Conservation (phyloP, 1,140 invertebrate species). For the Hyposmocoma kahamanoa region DNA sequence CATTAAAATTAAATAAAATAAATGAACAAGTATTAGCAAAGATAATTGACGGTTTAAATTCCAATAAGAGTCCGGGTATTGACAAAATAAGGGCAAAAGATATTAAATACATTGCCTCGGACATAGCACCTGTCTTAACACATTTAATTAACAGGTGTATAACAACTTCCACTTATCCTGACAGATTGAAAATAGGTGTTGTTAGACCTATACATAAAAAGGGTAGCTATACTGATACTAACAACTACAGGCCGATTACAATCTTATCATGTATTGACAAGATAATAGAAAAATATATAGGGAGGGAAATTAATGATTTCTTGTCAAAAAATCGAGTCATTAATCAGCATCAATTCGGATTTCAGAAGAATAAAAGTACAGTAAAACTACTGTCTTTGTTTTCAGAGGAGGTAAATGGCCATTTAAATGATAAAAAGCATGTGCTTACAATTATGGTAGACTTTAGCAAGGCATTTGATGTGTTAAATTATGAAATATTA, state of each 20-base stretch:
- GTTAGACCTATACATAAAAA: conserved; percentile 3
- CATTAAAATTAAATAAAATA: not conserved
- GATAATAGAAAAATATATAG: conserved; percentile 1
- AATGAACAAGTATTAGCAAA: too few relatives aligned
- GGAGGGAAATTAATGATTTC: too few relatives aligned
- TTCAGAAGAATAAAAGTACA: too few relatives aligned
- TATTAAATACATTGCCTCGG: not conserved
- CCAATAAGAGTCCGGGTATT: conserved; percentile 1
- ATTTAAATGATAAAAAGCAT: not conserved
- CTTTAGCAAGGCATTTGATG: too few relatives aligned
- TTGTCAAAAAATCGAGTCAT: too few relatives aligned
- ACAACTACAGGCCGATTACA: not conserved
- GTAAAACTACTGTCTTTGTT: too few relatives aligned
- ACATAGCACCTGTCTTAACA: not conserved
- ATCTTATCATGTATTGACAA: not conserved
- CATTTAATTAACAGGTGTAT: not conserved
- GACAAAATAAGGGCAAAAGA: not conserved
- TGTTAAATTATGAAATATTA: not conserved
- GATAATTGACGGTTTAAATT: too few relatives aligned
- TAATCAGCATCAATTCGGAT: too few relatives aligned
- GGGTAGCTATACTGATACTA: too few relatives aligned
- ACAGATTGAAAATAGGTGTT: not conserved
- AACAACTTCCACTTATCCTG: not conserved
- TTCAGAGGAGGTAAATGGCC: too few relatives aligned
- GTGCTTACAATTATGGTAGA: too few relatives aligned